A percentile compares a stretch with the other conserved stretches of the same genome.
Conservation (phyloP, 2,888 invertebrate genomes). For the Rhabditophanes sp. region DNA sequence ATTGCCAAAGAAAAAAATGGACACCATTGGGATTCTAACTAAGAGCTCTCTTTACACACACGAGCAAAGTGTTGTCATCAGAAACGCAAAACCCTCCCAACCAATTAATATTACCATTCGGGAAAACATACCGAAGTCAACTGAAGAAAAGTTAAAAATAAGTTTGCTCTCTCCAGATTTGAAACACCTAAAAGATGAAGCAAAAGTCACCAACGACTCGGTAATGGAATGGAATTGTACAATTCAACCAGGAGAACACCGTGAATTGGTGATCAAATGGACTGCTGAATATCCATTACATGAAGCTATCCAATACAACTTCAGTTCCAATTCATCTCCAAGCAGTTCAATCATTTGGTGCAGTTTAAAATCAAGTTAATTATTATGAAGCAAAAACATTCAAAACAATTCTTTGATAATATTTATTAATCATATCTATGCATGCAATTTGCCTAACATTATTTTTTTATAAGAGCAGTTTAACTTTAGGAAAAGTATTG, state of each 20-base stretch:
- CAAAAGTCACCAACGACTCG: conserved; percentile 32
- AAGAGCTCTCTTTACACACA: conserved; percentile 40
- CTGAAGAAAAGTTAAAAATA: conserved; percentile 47
- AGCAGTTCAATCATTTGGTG: too few species aligned
- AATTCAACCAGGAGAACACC: conserved; percentile 32
- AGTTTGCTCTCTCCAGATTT: conserved; percentile 28
- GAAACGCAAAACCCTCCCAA: conserved; percentile 44
- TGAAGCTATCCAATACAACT: conserved; percentile 18
- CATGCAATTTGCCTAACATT: neutral
- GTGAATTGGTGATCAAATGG: conserved; percentile 27
- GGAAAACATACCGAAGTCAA: conserved; percentile 45
- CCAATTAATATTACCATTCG: conserved; percentile 41
- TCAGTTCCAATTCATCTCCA: too few species aligned
- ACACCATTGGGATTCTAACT: too few species aligned
- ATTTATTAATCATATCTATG: neutral
- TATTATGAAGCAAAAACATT: conserved; percentile 6
- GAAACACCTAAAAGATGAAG: conserved; percentile 17
- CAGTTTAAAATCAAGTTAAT: too few species aligned
- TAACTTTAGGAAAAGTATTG: too few species aligned
- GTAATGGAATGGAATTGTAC: conserved; percentile 37
- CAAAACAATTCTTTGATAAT: conserved; percentile 1
- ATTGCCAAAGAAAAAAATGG: conserved; percentile 40
- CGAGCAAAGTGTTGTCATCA: conserved; percentile 42
- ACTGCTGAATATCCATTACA: conserved; percentile 31
- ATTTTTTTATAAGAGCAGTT: too few species aligned